Conservation (phyloP, 2,113 vertebrate genomes). For the Zootoca vivipara region DNA sequence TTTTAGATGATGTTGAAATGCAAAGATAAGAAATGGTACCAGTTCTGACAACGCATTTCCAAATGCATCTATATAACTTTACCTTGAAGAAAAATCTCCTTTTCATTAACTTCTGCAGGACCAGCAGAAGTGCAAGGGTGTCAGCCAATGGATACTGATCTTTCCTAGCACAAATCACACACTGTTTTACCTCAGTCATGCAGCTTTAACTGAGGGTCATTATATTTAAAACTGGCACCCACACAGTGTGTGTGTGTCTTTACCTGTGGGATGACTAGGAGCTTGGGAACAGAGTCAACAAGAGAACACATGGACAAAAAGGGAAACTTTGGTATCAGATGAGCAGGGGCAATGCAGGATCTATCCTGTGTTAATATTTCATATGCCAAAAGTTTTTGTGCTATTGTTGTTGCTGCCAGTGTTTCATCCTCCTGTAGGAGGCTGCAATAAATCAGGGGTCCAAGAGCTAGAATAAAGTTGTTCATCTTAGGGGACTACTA, state of each 20-base stretch:
- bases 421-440: slow-evolving; percentile 76
- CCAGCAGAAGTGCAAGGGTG: slow-evolving; percentile 70
- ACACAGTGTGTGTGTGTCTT: slow-evolving; percentile 54
- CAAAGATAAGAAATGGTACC: slow-evolving; percentile 99
- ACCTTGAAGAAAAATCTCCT: slow-evolving; percentile 75
- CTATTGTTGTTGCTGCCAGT: slow-evolving; percentile 79
- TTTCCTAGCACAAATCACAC: slow-evolving; percentile 92
- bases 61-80: slow-evolving; percentile 74
- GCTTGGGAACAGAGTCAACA: slow-evolving; percentile 47
- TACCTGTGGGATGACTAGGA: slow-evolving; percentile 57
- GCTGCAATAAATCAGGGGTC: slow-evolving; percentile 70
- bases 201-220: slow-evolving; percentile 82
- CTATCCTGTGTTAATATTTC: slow-evolving; percentile 78
- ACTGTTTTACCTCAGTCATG: slow-evolving; percentile 88
- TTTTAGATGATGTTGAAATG: slow-evolving; percentile 98
- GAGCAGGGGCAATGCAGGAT: slow-evolving; percentile 71
- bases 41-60: slow-evolving; percentile 87
- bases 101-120: slow-evolving; percentile 81
- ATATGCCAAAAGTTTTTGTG: slow-evolving; percentile 83
- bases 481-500: slow-evolving; percentile 56
- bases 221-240: slow-evolving; percentile 72
- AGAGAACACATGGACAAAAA: slow-evolving; percentile 47
- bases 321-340: slow-evolving; percentile 33
- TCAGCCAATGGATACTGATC: slow-evolving; percentile 73
- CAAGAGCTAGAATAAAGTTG: slow-evolving; percentile 56